Evolutionary conservation across 2,888 invertebrate species (phyloP).

Genomic region (Torymus aiolomorphi): DNA sequence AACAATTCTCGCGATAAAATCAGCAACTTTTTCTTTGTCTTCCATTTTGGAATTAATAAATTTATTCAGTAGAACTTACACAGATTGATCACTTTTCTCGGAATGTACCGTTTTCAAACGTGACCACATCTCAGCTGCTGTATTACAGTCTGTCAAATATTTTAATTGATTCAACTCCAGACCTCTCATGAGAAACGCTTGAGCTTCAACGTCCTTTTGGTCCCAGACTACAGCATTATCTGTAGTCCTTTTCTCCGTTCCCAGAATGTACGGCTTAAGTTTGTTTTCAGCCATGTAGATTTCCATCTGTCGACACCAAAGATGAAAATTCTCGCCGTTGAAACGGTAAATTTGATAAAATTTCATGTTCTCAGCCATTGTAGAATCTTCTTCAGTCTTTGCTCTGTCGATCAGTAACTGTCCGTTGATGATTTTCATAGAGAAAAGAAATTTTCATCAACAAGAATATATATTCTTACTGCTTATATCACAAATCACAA

Average conservation of each 20-base stretch:
- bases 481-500: too few relatives aligned
- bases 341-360: slow-evolving; percentile 39
- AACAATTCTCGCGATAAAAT: not conserved
- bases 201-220: slow-evolving; percentile 47
- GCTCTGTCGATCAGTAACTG: too few relatives aligned
- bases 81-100: not conserved
- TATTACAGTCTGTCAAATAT: not conserved
- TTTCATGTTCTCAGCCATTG: not conserved
- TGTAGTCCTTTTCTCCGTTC: not conserved
- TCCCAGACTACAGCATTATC: slow-evolving; percentile 34
- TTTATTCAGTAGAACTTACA: not conserved
- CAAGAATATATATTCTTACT: too few relatives aligned
- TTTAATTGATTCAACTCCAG: slow-evolving; percentile 42
- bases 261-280: slow-evolving; percentile 1
- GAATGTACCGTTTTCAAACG: not conserved
- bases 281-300: slow-evolving; percentile 41
- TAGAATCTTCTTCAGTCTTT: too few relatives aligned
- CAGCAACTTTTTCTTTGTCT: not conserved
- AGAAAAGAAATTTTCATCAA: too few relatives aligned
- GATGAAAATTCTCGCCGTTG: slow-evolving; percentile 44
- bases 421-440: too few relatives aligned
- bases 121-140: too few relatives aligned
- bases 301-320: slow-evolving; percentile 48
- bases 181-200: slow-evolving; percentile 51
- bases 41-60: not conserved